Conservation (phyloP, 2,113 vertebrate genomes). For the Aepyceros melampus region DNA sequence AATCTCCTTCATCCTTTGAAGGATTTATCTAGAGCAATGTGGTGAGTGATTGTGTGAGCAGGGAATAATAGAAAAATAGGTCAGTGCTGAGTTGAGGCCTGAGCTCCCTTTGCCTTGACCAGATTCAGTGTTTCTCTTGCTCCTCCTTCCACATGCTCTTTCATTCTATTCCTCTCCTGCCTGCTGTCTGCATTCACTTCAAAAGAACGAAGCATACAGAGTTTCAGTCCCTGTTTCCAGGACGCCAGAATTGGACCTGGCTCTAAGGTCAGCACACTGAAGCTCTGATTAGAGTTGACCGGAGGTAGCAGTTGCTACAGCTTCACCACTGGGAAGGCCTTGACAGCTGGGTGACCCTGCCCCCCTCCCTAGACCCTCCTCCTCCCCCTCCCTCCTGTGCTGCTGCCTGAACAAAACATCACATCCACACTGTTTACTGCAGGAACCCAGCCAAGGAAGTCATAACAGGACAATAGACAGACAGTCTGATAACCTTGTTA, state of each 20-base stretch:
- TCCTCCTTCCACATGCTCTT: background rate
- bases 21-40: slow-evolving; percentile 2
- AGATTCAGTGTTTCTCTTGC: background rate
- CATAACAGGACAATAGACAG: slow-evolving; percentile 75
- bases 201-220: background rate
- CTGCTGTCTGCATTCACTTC: background rate
- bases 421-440: slow-evolving; percentile 69
- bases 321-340: slow-evolving; percentile 56
- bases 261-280: background rate
- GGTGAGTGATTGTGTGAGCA: background rate
- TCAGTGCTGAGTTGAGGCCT: background rate
- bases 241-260: background rate
- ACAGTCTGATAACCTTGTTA: slow-evolving; percentile 82
- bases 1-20: background rate
- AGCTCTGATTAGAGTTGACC: slow-evolving; percentile 60
- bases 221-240: background rate
- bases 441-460: slow-evolving; percentile 73
- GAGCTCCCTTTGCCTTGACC: background rate
- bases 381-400: slow-evolving; percentile 37
- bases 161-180: background rate
- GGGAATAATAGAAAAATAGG: background rate
- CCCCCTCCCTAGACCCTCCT: slow-evolving; percentile 5
- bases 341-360: slow-evolving; percentile 72
- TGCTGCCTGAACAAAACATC: slow-evolving; percentile 74
- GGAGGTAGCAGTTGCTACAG: background rate